A percentile compares a stretch with the other conserved stretches of the same genome.
These are phyloP conservation scores for Phyllotis vaccarum DNA, from an alignment of 2,797 vertebrate species.

Conservation along the genomic window DNA sequence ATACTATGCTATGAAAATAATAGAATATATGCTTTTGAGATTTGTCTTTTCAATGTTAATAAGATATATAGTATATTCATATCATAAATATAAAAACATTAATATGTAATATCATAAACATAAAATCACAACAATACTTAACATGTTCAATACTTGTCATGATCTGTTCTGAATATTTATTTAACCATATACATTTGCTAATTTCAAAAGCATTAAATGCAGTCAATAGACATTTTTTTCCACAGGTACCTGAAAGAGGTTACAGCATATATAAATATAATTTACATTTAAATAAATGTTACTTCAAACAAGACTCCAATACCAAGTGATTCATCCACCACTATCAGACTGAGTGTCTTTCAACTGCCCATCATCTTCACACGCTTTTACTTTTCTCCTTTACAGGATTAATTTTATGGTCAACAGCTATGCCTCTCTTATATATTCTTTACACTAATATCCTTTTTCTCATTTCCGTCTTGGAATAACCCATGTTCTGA, in stretches of 20 bases:
- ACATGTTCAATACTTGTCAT: neutral
- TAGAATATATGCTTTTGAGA: constrained; percentile 40
- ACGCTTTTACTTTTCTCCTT: neutral
- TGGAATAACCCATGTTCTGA: neutral
- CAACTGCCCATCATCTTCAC: neutral
- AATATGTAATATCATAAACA: neutral
- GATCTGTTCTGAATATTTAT: neutral
- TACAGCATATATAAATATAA: neutral
- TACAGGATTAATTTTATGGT: neutral
- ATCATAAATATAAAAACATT: neutral
- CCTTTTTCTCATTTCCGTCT: neutral
- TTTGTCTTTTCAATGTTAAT: constrained; percentile 47
- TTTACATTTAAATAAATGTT: neutral
- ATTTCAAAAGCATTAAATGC: neutral
- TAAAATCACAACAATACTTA: neutral
- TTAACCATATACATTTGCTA: neutral
- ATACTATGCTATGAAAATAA: neutral
- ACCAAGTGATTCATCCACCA: neutral
- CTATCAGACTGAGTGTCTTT: neutral
- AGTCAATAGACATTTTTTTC: neutral
- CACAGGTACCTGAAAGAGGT: neutral
- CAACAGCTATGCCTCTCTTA: neutral
- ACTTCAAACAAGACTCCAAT: neutral
- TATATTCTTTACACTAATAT: neutral
- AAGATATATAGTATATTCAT: neutral